Evolutionary conservation across 2,888 invertebrate genomes (phyloP).

Genomic region (Diplolepis rosae): DNA sequence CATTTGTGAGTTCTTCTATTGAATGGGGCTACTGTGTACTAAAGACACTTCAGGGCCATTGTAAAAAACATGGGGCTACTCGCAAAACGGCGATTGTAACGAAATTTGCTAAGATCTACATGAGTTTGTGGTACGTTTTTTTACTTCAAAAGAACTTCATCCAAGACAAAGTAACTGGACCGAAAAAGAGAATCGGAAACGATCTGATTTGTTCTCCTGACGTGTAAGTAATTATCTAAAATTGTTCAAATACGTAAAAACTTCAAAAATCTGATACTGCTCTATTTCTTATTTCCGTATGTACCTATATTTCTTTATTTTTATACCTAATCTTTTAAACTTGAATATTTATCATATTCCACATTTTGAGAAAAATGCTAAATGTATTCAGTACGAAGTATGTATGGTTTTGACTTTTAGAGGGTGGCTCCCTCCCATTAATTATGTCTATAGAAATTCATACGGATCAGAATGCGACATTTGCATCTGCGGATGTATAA

Average conservation of each 20-base stretch:
- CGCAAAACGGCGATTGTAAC: constrained; percentile 59
- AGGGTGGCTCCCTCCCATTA: constrained; percentile 19
- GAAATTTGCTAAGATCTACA: constrained; percentile 53
- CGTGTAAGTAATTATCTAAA: constrained; percentile 9
- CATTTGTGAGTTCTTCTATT: constrained; percentile 69
- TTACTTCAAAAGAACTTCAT: constrained; percentile 14
- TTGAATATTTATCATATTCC: neutral
- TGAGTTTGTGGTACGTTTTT: constrained; percentile 18
- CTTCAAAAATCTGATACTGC: neutral
- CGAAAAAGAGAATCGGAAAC: constrained; percentile 12
- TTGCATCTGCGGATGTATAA: constrained; percentile 23
- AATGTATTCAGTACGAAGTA: neutral
- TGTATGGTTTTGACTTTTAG: neutral
- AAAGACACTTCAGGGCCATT: constrained; percentile 68
- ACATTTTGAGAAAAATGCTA: neutral
- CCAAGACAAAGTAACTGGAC: constrained; percentile 9
- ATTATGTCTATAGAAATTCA: constrained; percentile 12
- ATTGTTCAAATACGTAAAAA: neutral
- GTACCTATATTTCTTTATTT: neutral
- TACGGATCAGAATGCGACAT: neutral
- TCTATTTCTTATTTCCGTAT: neutral
- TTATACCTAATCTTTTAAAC: neutral
- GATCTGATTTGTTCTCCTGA: constrained; percentile 9
- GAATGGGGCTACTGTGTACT: constrained; percentile 64
- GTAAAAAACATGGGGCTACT: constrained; percentile 51